Percentiles rank a stretch among this genome's conserved stretches.
These are phyloP conservation scores for Corvus hawaiiensis DNA, from an alignment of 2,113 vertebrate species.

Conservation along the genomic window DNA sequence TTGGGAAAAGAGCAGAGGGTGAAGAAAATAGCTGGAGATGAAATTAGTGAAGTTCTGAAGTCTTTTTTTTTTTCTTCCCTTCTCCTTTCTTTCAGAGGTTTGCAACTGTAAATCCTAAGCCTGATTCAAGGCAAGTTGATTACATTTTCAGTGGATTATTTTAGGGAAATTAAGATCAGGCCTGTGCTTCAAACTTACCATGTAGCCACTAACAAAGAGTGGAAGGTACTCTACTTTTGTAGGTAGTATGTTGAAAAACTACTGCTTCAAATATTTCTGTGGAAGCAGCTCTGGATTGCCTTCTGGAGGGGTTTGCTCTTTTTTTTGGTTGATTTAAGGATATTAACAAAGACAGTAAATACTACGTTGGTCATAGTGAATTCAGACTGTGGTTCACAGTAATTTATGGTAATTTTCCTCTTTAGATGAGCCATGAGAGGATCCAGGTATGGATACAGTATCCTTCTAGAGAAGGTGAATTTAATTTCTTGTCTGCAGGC, in stretches of 20 bases:
- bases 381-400: background rate
- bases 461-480: background rate
- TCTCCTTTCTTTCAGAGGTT: background rate
- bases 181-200: background rate
- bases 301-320: background rate
- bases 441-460: background rate
- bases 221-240: background rate
- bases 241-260: background rate
- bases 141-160: background rate
- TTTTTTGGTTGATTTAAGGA: background rate
- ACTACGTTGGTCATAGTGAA: background rate
- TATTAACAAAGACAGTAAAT: background rate
- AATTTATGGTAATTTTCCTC: background rate
- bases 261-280: background rate
- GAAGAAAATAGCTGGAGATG: background rate
- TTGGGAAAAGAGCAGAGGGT: background rate
- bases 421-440: background rate
- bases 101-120: background rate
- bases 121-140: background rate
- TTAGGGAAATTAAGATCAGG: background rate
- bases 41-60: background rate
- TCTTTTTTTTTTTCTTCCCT: rapidly evolving
- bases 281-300: background rate
- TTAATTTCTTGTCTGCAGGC: background rate
- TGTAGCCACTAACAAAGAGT: background rate